A percentile compares a stretch with the other conserved stretches of the same genome.
Evolutionary conservation across 2,113 vertebrate genomes (phyloP).

Genomic region (Thamnophis sirtalis): DNA sequence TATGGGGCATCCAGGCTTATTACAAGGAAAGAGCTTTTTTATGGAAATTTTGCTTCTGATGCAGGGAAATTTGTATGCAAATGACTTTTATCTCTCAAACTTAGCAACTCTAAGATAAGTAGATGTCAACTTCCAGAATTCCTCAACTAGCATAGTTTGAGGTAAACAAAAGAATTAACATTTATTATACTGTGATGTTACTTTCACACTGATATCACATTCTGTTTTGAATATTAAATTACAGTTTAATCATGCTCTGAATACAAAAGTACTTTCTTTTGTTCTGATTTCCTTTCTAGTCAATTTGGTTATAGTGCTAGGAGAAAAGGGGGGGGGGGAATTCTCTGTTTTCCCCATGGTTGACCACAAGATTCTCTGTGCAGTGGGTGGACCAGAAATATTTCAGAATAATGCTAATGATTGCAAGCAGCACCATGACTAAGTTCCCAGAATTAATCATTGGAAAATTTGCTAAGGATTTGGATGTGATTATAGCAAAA

Average conservation of each 20-base stretch:
- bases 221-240: not conserved
- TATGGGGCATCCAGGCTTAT: not conserved
- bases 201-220: not conserved
- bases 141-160: not conserved
- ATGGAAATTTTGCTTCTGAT: not conserved
- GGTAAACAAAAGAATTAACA: not conserved
- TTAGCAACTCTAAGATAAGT: not conserved
- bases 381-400: not conserved
- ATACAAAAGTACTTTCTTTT: not conserved
- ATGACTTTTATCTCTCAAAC: not conserved
- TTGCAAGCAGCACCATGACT: not conserved
- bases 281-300: not conserved
- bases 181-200: not conserved
- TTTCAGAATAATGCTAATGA: not conserved
- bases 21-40: not conserved
- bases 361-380: not conserved
- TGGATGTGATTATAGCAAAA: not conserved
- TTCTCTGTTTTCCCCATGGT: not conserved
- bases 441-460: not conserved
- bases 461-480: not conserved
- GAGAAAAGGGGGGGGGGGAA: not conserved
- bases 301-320: not conserved
- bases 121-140: not conserved
- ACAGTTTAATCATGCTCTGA: not conserved
- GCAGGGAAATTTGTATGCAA: not conserved